Conservation (phyloP, 2,888 invertebrate genomes). For the Encarsia formosa region DNA sequence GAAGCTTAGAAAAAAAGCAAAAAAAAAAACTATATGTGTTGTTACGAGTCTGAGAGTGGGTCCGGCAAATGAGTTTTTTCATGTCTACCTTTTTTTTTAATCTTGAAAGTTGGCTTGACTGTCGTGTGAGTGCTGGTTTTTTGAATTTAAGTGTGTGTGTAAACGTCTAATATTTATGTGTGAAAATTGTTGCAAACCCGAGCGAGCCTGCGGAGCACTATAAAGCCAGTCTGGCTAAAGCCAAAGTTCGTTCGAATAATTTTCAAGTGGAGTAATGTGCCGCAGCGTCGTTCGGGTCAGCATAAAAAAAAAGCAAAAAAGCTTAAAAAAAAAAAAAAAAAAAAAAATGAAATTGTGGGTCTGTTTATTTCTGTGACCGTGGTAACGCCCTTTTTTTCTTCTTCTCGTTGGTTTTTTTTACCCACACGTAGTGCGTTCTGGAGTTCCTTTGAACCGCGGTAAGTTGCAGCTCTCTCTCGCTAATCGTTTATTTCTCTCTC, state of each 20-base stretch:
- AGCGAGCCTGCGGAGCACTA: slow-evolving; percentile 17
- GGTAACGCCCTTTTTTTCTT: slow-evolving; percentile 53
- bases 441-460: slow-evolving; percentile 98
- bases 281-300: slow-evolving; percentile 30
- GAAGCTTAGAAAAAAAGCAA: too few species aligned
- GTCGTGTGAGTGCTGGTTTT: slow-evolving; percentile 38
- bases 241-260: neutral
- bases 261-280: too few species aligned
- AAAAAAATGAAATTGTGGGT: slow-evolving; percentile 37
- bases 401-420: slow-evolving; percentile 52
- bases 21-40: slow-evolving; percentile 42
- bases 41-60: slow-evolving; percentile 46
- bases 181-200: slow-evolving; percentile 34
- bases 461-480: slow-evolving; percentile 69
- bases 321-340: slow-evolving; percentile 27
- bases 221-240: neutral
- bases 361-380: slow-evolving; percentile 53
- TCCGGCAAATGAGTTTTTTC: too few species aligned
- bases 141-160: slow-evolving; percentile 50
- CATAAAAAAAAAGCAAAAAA: slow-evolving; percentile 25
- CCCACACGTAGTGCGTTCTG: slow-evolving; percentile 86
- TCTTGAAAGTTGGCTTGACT: neutral
- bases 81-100: slow-evolving; percentile 1
- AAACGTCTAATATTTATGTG: slow-evolving; percentile 50
- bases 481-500: slow-evolving; percentile 41